These are phyloP conservation scores for Isoperla grammatica DNA, from an alignment of 2,888 invertebrate genomes.

Conservation along the genomic window DNA sequence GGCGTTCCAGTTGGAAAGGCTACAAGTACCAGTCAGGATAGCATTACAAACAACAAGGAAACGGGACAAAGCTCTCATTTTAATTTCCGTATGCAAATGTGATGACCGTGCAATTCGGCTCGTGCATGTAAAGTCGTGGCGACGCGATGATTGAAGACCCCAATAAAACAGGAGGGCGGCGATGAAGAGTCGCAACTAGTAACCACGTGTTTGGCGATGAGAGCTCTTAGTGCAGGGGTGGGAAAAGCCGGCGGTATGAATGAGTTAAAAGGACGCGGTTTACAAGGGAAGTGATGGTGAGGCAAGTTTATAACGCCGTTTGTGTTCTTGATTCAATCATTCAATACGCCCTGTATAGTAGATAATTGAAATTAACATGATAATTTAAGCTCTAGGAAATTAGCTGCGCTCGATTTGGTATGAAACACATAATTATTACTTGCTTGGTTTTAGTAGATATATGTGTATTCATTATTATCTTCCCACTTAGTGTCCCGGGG, in stretches of 20 bases:
- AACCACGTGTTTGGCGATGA: not conserved
- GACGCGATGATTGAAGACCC: not conserved
- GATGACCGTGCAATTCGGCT: slow-evolving; percentile 16
- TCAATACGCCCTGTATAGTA: not conserved
- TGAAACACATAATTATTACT: too few relatives aligned
- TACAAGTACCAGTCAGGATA: slow-evolving; percentile 3
- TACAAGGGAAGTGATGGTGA: not conserved
- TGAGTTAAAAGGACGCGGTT: not conserved
- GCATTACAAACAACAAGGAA: not conserved
- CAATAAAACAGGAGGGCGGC: not conserved
- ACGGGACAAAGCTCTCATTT: slow-evolving; percentile 11
- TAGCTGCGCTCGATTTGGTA: too few relatives aligned
- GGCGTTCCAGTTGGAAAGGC: too few relatives aligned
- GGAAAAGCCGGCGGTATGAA: not conserved
- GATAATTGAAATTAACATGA: too few relatives aligned
- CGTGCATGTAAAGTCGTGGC: slow-evolving; percentile 16
- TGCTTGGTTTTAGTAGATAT: too few relatives aligned
- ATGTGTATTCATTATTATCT: too few relatives aligned
- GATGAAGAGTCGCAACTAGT: not conserved
- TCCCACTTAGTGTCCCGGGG: too few relatives aligned
- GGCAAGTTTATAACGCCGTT: not conserved
- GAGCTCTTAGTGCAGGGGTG: not conserved
- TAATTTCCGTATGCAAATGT: slow-evolving; percentile 27
- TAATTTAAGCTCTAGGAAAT: too few relatives aligned
- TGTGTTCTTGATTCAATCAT: not conserved